Evolutionary conservation across 2,888 invertebrate genomes (phyloP).

Genomic region (Pyrochroa serraticornis): DNA sequence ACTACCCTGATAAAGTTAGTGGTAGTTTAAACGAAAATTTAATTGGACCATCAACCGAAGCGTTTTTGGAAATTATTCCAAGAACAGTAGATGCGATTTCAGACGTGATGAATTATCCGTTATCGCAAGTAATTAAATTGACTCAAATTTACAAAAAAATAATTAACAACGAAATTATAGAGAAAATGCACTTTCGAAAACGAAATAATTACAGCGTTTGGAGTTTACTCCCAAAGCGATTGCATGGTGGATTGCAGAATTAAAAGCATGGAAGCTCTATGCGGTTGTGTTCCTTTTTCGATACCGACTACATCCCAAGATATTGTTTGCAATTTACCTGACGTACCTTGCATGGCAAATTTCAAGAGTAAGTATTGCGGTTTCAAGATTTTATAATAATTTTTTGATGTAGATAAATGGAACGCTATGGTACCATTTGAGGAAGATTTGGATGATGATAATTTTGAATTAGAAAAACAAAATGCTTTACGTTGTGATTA

Average conservation of each 20-base stretch:
- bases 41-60: conserved; percentile 41
- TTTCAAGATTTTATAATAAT: conserved; percentile 28
- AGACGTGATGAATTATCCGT: conserved; percentile 24
- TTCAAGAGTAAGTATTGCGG: conserved; percentile 49
- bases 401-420: conserved; percentile 54
- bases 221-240: conserved; percentile 62
- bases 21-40: conserved; percentile 57
- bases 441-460: conserved; percentile 47
- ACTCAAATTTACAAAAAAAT: neutral
- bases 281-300: conserved; percentile 64
- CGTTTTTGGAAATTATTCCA: conserved; percentile 39
- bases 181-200: conserved; percentile 28
- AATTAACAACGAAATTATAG: conserved; percentile 14
- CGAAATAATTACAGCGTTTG: conserved; percentile 28
- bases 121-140: conserved; percentile 40
- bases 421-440: conserved; percentile 48
- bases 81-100: conserved; percentile 28
- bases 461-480: conserved; percentile 60
- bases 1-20: conserved; percentile 64
- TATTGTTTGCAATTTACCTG: conserved; percentile 58
- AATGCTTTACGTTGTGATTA: conserved; percentile 60
- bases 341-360: conserved; percentile 59
- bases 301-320: conserved; percentile 53
- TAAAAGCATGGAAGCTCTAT: conserved; percentile 58
- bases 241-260: conserved; percentile 64